Percentiles rank a stretch among this genome's conserved stretches.
These are phyloP conservation scores for Mesoligia furuncula DNA, from an alignment of 2,888 invertebrate species.

Conservation along the genomic window DNA sequence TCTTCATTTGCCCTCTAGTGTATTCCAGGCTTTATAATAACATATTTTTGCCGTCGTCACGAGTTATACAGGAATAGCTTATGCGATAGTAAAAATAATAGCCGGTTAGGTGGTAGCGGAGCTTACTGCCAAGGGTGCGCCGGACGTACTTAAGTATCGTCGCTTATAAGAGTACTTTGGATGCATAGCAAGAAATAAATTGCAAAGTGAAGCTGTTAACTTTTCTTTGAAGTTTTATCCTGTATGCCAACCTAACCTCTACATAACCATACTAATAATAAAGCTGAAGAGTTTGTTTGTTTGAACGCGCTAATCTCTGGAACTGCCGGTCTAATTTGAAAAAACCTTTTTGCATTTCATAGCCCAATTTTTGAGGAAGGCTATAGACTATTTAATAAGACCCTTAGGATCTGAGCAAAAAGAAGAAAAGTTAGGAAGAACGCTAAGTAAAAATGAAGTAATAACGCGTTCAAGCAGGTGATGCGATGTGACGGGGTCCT, in stretches of 20 bases:
- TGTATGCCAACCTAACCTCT: not conserved
- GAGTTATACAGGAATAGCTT: constrained; percentile 5
- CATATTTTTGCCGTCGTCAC: too few species aligned
- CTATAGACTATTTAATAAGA: too few species aligned
- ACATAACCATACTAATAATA: too few species aligned
- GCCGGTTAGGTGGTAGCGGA: not conserved
- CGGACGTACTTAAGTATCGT: not conserved
- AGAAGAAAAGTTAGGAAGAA: not conserved
- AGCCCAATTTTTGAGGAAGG: not conserved
- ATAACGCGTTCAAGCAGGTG: not conserved
- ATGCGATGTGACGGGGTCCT: not conserved
- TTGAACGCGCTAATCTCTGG: too few species aligned
- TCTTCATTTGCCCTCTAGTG: too few species aligned
- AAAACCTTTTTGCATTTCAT: too few species aligned
- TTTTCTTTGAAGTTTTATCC: constrained; percentile 15
- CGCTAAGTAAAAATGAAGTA: not conserved
- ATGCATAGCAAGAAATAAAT: constrained; percentile 25
- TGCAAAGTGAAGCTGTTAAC: constrained; percentile 4
- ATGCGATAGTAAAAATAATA: not conserved
- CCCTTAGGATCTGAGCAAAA: not conserved
- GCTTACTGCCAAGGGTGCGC: constrained; percentile 10
- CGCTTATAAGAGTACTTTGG: constrained; percentile 6
- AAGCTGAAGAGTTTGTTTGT: too few species aligned
- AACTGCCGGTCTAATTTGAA: too few species aligned
- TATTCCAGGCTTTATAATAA: too few species aligned